phyloP scores from a whole-genome alignment of 53 echinoderm and acorn worm genomes.

The Holothuria scabra region DNA sequence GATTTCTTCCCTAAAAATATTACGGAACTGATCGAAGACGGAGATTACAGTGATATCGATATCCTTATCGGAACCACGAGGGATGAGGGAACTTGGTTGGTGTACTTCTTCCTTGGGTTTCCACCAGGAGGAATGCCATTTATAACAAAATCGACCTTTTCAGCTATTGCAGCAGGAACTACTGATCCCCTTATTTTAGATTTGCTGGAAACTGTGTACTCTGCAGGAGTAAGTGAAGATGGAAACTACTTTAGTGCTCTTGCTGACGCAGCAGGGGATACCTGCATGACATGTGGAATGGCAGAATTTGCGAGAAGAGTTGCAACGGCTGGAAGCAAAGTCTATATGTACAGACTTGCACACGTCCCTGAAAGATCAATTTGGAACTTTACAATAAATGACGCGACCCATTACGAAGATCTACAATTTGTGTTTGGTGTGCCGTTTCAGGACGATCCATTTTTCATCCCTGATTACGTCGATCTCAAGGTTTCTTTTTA shows the following conservation, averaged over 20 bases:
- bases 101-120: background rate
- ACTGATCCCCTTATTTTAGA: background rate
- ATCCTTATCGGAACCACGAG: background rate
- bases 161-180: background rate
- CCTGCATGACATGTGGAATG: background rate
- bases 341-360: background rate
- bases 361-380: background rate
- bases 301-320: background rate
- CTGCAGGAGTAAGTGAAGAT: background rate
- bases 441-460: conserved; percentile 11
- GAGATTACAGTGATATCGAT: background rate
- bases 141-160: background rate
- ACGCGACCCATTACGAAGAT: conserved; percentile 18
- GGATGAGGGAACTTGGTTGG: background rate
- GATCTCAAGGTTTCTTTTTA: conserved; percentile 21
- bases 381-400: background rate
- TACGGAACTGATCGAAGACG: background rate
- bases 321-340: background rate
- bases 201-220: background rate
- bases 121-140: background rate
- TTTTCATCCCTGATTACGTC: conserved; percentile 1
- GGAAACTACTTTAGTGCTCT: background rate
- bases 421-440: conserved; percentile 34
- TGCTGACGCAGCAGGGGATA: background rate
- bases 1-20: background rate